phyloP scores from a whole-genome alignment of 2,113 vertebrate species.

The Lucifuga dentata region DNA sequence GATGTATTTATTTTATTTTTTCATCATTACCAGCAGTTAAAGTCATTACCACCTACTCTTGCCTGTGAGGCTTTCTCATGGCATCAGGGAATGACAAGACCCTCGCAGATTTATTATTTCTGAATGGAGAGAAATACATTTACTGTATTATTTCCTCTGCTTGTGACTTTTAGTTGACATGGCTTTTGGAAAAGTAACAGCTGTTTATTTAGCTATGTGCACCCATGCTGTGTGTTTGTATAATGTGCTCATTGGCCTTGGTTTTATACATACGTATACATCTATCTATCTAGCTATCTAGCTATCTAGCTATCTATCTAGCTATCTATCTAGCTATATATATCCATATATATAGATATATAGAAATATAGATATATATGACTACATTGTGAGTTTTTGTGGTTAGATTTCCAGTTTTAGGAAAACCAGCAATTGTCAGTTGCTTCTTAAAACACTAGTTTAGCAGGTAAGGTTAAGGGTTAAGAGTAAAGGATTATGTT shows the following conservation, averaged over 20 bases:
- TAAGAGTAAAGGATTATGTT: conserved; percentile 18
- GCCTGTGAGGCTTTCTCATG: neutral
- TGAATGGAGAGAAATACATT: conserved; percentile 9
- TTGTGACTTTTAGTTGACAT: neutral
- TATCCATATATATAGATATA: no score
- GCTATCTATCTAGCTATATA: no score
- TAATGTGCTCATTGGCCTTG: conserved; percentile 12
- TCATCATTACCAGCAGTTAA: no score
- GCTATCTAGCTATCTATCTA: no score
- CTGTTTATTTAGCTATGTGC: conserved; percentile 14
- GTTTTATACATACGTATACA: no score
- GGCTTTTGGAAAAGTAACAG: conserved; percentile 1
- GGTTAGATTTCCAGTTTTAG: no score
- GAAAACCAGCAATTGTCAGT: no score
- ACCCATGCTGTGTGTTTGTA: neutral
- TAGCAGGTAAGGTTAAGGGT: conserved; percentile 18
- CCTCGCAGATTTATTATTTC: conserved; percentile 4
- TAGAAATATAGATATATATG: no score
- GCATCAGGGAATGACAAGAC: neutral
- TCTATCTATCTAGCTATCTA: no score
- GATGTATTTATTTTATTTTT: no score
- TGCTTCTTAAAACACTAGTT: neutral
- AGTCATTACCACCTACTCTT: no score
- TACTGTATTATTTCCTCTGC: conserved; percentile 2
- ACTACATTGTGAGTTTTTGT: no score